phyloP scores from a whole-genome alignment of 2,113 vertebrate species.

The Xiphorhynchus elegans region DNA sequence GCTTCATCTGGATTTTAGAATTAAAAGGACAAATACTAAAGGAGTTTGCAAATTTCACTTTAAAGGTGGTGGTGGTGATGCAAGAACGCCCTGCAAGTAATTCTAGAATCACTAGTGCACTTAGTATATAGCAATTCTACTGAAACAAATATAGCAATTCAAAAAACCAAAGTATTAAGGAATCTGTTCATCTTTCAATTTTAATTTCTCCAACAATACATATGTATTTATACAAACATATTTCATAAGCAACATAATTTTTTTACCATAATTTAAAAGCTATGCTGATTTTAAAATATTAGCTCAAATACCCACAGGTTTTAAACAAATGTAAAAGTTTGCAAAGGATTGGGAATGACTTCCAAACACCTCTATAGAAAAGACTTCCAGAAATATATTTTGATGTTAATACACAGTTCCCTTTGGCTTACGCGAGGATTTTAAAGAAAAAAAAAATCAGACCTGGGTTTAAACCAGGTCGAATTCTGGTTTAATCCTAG shows the following conservation, averaged over 20 bases:
- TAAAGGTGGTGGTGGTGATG: background rate
- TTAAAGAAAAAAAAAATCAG: background rate
- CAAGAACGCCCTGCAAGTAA: background rate
- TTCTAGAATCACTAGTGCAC: background rate
- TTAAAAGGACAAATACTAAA: slow-evolving; percentile 46
- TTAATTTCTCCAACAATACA: background rate
- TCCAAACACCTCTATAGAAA: background rate
- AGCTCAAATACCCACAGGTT: background rate
- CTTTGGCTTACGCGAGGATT: background rate
- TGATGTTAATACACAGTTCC: background rate
- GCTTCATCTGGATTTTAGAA: slow-evolving; percentile 67
- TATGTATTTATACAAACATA: background rate
- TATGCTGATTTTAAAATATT: background rate
- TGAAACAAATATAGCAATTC: background rate
- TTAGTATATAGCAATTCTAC: background rate
- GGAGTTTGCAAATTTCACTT: slow-evolving; percentile 28
- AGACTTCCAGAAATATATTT: background rate
- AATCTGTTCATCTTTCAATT: background rate
- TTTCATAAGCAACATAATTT: background rate
- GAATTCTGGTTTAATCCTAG: background rate
- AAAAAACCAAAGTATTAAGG: background rate
- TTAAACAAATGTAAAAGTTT: background rate
- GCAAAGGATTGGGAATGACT: background rate
- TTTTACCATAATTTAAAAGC: background rate
- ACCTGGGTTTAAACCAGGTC: background rate